Conservation (phyloP, 2,113 vertebrate species). For the Myodes glareolus region DNA sequence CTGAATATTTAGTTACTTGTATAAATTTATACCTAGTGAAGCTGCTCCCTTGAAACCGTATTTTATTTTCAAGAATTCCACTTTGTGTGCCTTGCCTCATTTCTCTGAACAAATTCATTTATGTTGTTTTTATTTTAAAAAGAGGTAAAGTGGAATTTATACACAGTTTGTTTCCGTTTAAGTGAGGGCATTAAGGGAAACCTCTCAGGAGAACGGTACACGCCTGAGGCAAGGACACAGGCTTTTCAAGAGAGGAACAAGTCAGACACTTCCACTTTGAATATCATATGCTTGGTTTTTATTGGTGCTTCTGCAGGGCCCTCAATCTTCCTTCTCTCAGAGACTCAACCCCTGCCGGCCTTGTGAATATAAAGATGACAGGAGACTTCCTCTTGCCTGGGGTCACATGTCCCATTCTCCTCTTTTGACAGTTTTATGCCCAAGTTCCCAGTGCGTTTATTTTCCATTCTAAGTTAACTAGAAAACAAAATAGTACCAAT, state of each 20-base stretch:
- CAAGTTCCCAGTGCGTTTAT: neutral
- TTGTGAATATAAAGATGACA: constrained; percentile 7
- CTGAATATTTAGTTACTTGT: constrained; percentile 27
- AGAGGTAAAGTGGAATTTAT: neutral
- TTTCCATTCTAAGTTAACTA: neutral
- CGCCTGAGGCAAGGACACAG: no score
- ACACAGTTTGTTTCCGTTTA: neutral
- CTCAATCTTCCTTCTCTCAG: neutral
- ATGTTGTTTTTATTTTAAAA: no score
- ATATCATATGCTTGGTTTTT: neutral
- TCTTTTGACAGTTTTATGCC: neutral
- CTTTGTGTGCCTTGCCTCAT: constrained; percentile 1
- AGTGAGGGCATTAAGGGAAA: neutral
- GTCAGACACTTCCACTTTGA: neutral
- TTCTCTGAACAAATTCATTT: neutral
- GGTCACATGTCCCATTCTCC: neutral
- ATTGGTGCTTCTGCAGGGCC: neutral
- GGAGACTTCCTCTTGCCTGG: neutral
- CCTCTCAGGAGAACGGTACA: neutral
- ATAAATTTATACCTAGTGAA: constrained; percentile 40
- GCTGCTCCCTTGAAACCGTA: neutral
- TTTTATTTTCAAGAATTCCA: constrained; percentile 12
- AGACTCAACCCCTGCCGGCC: neutral
- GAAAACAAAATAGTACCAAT: neutral
- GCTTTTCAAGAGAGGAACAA: neutral